Evolutionary conservation across 2,888 invertebrate genomes (phyloP).

Genomic region (Sericinus montela): DNA sequence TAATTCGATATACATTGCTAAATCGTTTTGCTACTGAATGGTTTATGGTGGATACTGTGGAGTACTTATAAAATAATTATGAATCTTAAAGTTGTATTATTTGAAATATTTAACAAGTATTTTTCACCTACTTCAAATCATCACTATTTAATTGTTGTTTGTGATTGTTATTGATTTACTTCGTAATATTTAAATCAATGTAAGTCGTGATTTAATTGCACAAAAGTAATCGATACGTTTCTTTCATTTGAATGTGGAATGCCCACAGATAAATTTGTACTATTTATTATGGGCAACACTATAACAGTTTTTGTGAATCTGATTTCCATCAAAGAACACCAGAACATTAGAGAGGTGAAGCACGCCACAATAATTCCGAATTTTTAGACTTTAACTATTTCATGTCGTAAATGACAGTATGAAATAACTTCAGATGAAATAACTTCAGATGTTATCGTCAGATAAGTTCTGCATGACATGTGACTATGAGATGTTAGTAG

Average conservation of each 20-base stretch:
- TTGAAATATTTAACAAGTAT: too few species aligned
- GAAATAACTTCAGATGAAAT: too few species aligned
- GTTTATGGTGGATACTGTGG: background rate
- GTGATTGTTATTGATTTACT: too few species aligned
- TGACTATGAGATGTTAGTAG: conserved; percentile 6
- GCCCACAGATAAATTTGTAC: background rate
- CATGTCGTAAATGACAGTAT: background rate
- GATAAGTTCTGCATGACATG: background rate
- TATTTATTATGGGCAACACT: background rate
- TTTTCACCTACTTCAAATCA: too few species aligned
- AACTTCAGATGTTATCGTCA: conserved; percentile 7
- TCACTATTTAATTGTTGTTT: too few species aligned
- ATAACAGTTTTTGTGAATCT: background rate
- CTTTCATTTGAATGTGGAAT: background rate
- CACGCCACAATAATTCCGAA: background rate
- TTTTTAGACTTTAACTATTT: background rate
- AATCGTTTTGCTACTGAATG: background rate
- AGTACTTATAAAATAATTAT: background rate
- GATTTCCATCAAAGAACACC: background rate
- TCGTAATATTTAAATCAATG: background rate
- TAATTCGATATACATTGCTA: background rate
- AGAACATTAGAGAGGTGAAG: background rate
- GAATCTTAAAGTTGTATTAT: too few species aligned
- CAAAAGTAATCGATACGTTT: background rate
- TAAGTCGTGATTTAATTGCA: background rate